Evolutionary conservation across 2,888 invertebrate genomes (phyloP).

Genomic region (Pheosia tremula): DNA sequence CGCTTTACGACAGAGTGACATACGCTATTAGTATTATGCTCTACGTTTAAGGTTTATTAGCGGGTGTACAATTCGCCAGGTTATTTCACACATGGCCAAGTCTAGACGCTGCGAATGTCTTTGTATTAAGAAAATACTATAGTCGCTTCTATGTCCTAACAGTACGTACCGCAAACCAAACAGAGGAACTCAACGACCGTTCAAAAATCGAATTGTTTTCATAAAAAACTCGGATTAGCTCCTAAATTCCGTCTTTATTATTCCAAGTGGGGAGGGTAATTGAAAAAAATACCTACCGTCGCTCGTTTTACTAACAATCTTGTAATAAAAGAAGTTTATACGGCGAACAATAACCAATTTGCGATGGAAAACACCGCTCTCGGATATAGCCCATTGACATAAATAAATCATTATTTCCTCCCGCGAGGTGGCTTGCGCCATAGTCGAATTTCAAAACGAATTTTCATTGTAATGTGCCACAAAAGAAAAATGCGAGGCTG

Average conservation of each 20-base stretch:
- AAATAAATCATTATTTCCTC: constrained; percentile 81
- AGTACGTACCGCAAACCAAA: constrained; percentile 11
- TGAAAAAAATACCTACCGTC: constrained; percentile 65
- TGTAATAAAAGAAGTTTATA: constrained; percentile 81
- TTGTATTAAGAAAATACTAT: constrained; percentile 61
- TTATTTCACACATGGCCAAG: constrained; percentile 76
- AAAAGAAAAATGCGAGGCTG: constrained; percentile 76
- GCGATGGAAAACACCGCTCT: constrained; percentile 70
- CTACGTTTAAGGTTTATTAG: constrained; percentile 80
- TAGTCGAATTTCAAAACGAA: constrained; percentile 65
- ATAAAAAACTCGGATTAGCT: constrained; percentile 64
- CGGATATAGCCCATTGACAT: constrained; percentile 78
- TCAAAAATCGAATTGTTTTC: constrained; percentile 45
- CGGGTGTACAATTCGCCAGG: constrained; percentile 72
- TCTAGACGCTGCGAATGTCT: constrained; percentile 75
- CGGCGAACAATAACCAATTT: constrained; percentile 81
- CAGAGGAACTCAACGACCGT: constrained; percentile 32
- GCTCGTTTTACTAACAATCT: constrained; percentile 78
- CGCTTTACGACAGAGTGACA: constrained; percentile 76
- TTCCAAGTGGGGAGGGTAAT: constrained; percentile 58
- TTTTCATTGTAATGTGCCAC: constrained; percentile 79
- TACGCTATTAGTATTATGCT: constrained; percentile 77
- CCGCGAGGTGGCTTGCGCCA: constrained; percentile 48
- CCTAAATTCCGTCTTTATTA: constrained; percentile 69
- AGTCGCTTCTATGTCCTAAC: constrained; percentile 34